phyloP scores from a whole-genome alignment of 1,140 invertebrate species.

The Chymomyza costata region DNA sequence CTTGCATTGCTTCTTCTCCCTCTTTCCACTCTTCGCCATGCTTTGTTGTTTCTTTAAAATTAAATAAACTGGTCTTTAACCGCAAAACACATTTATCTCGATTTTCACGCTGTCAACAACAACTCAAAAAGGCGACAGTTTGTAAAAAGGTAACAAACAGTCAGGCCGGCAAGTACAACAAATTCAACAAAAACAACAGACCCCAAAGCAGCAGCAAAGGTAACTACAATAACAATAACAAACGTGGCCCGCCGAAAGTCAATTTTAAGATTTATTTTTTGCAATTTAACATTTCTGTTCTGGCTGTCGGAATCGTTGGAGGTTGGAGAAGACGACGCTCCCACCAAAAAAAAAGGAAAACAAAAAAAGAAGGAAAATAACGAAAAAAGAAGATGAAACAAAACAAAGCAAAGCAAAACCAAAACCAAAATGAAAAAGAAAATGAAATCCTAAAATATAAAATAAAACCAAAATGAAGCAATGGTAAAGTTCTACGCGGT shows the following conservation, averaged over 20 bases:
- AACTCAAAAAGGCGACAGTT: slow-evolving; percentile 71
- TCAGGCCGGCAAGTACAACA: too few relatives aligned
- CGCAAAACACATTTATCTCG: slow-evolving; percentile 64
- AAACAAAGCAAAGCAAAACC: too few relatives aligned
- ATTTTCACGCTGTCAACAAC: slow-evolving; percentile 69
- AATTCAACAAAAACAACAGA: slow-evolving; percentile 10
- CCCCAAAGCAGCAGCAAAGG: slow-evolving; percentile 4
- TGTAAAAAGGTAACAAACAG: slow-evolving; percentile 45
- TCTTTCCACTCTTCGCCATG: too few relatives aligned
- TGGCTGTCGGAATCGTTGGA: too few relatives aligned
- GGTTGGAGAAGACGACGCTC: too few relatives aligned
- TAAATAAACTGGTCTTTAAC: slow-evolving; percentile 58
- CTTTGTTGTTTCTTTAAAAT: slow-evolving; percentile 34
- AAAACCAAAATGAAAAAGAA: slow-evolving; percentile 2
- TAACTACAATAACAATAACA: slow-evolving; percentile 16
- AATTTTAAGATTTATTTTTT: slow-evolving; percentile 68
- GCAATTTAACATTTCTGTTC: slow-evolving; percentile 62
- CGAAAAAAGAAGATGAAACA: slow-evolving; percentile 10
- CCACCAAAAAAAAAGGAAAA: slow-evolving; percentile 12
- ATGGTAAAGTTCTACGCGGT: slow-evolving; percentile 31
- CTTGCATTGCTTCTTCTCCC: neutral
- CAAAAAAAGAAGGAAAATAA: slow-evolving; percentile 11
- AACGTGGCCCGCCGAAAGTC: slow-evolving; percentile 43
- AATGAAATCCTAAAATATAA: too few relatives aligned
- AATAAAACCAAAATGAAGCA: neutral